Base-by-base conservation (phyloP, 2,888 invertebrate genomes). In the Antheraea assamensis region DNA sequence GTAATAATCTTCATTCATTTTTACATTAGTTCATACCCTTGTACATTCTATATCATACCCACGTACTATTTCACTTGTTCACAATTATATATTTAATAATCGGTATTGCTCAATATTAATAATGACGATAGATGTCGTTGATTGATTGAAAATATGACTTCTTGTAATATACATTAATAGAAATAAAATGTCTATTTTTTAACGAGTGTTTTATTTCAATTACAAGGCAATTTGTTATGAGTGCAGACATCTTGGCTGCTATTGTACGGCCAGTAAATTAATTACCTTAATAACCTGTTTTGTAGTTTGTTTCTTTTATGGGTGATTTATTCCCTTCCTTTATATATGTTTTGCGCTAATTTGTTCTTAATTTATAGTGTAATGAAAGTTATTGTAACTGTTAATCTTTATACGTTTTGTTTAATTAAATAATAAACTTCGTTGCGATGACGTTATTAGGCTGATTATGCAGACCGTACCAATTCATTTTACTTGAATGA, bases 111-210 rank as follows among this genome's bases (percentile, higher is more conserved):
- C 61, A n/a, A 55, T n/a, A 21, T n/a, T 55, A n/a, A 24, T 27
- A 61, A 61, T 61, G 3, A 64, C 10, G 15, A 61, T 64, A 73
- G 72, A 75, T 76, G 76, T 79, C 73, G 71, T 75, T 78, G 76
- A 77, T 30, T 79, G 79, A 78, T 78, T 77, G 78, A 75, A 72
- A 73, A 78, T 0, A 61, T 27, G 66, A 66, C 2, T 35, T 78
- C 42, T 76, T 82, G 81, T 84, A 82, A 81, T 76, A 81, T 82
- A 83, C 80, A 80, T 81, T 81, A 77, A 75, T 79, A 80, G 77
- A 80, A 80, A 75, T 77, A 79, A 81, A 66, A 71, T 70, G 52
- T 70, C 30, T 71, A 73, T 74, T 76, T 78, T 78, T 76, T 76
- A 76, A 74, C 68, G 2, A 15, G 72, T 76, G 71, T 76, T 82